These are phyloP conservation scores for Sminthopsis crassicaudata DNA, from an alignment of 2,113 vertebrate genomes.

Conservation along the genomic window DNA sequence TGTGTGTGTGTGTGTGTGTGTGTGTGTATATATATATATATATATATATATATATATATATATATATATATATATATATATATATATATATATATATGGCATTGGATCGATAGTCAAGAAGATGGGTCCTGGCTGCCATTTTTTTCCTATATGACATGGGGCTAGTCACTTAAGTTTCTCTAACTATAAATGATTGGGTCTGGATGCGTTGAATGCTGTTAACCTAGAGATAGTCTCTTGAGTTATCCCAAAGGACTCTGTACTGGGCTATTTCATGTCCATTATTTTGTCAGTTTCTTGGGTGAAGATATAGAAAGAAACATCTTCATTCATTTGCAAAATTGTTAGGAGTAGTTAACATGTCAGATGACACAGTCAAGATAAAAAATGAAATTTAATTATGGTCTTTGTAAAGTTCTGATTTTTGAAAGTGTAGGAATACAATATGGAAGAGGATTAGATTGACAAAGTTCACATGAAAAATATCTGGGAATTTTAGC, in stretches of 20 bases:
- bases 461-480: constrained; percentile 23
- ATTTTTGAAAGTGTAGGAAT: constrained; percentile 50
- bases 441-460: constrained; percentile 16
- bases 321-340: constrained; percentile 34
- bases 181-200: constrained; percentile 14
- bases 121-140: background rate
- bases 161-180: constrained; percentile 7
- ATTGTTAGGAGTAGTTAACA: constrained; percentile 23
- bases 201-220: background rate
- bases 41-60: too few relatives aligned
- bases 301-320: background rate
- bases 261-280: constrained; percentile 29
- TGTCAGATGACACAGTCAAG: constrained; percentile 55
- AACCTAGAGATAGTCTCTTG: background rate
- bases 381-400: constrained; percentile 51
- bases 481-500: constrained; percentile 29
- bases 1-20: too few relatives aligned
- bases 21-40: too few relatives aligned
- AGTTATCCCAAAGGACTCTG: background rate
- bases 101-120: background rate
- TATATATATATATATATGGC: too few relatives aligned
- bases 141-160: background rate
- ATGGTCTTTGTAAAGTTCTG: constrained; percentile 23
- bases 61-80: too few relatives aligned
- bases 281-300: constrained; percentile 30